phyloP scores from a whole-genome alignment of 1,140 invertebrate genomes.

The Penaeus japonicus region DNA sequence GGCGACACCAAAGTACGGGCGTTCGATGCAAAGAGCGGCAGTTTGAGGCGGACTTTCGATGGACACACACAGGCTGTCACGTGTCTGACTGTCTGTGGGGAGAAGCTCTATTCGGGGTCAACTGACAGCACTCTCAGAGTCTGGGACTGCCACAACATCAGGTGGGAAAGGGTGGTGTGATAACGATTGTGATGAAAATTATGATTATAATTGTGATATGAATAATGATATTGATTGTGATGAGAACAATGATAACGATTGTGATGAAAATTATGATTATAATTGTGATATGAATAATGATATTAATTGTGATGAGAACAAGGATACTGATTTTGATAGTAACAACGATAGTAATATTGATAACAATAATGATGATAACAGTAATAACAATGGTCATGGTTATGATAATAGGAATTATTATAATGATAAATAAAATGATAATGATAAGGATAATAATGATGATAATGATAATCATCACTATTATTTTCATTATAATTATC shows the following conservation, averaged over 20 bases:
- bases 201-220: conserved; percentile 7
- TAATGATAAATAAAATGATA: too few relatives aligned
- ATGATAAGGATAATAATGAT: too few relatives aligned
- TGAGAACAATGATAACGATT: neutral
- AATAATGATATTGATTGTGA: neutral
- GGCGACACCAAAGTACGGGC: conserved; percentile 64
- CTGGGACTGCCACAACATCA: conserved; percentile 62
- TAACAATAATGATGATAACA: too few relatives aligned
- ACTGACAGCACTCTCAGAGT: conserved; percentile 65
- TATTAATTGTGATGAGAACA: neutral
- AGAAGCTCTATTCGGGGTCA: conserved; percentile 65
- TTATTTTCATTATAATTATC: too few relatives aligned
- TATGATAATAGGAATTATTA: too few relatives aligned
- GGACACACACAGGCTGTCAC: conserved; percentile 66
- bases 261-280: neutral
- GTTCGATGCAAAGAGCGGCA: conserved; percentile 69
- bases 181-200: neutral
- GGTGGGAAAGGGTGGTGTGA: neutral
- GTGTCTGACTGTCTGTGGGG: conserved; percentile 64
- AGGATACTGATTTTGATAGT: neutral
- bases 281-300: neutral
- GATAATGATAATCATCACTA: too few relatives aligned
- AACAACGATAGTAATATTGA: neutral
- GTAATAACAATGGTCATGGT: too few relatives aligned
- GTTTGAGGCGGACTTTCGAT: conserved; percentile 63